Evolutionary conservation across 2,797 vertebrate species (phyloP).

Genomic region (Gymnoscopelus braueri): DNA sequence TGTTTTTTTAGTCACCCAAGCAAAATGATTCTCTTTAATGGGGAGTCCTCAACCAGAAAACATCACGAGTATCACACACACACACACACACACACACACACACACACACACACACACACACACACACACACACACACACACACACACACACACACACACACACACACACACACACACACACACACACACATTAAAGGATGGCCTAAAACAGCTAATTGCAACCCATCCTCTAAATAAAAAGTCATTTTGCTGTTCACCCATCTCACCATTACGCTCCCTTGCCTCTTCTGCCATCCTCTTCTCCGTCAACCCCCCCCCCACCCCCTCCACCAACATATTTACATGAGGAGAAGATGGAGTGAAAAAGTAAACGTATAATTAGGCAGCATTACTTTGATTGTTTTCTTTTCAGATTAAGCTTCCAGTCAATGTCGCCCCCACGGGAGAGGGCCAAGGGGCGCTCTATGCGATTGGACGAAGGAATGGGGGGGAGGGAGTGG

Average conservation of each 20-base stretch:
- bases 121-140: conserved; percentile 26
- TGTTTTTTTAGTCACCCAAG: conserved; percentile 36
- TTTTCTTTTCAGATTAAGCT: conserved; percentile 88
- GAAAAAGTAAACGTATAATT: conserved; percentile 89
- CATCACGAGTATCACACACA: conserved; percentile 43
- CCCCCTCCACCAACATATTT: conserved; percentile 70
- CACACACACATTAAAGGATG: conserved; percentile 39
- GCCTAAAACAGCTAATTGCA: conserved; percentile 70
- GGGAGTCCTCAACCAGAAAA: conserved; percentile 62
- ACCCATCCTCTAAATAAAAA: conserved; percentile 53
- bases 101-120: conserved; percentile 10
- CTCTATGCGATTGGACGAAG: conserved; percentile 91
- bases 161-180: no score
- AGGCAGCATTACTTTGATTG: conserved; percentile 88
- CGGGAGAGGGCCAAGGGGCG: conserved; percentile 87
- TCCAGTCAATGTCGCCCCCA: conserved; percentile 78
- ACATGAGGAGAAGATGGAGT: conserved; percentile 81
- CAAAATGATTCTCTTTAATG: conserved; percentile 56
- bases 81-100: conserved; percentile 25
- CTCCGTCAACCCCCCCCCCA: conserved; percentile 15
- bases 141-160: conserved; percentile 29
- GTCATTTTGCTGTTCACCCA: conserved; percentile 69
- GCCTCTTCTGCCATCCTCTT: conserved; percentile 6
- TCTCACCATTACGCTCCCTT: conserved; percentile 55
- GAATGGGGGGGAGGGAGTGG: conserved; percentile 73